phyloP scores from a whole-genome alignment of 2,888 invertebrate species.

The Sesia apiformis region DNA sequence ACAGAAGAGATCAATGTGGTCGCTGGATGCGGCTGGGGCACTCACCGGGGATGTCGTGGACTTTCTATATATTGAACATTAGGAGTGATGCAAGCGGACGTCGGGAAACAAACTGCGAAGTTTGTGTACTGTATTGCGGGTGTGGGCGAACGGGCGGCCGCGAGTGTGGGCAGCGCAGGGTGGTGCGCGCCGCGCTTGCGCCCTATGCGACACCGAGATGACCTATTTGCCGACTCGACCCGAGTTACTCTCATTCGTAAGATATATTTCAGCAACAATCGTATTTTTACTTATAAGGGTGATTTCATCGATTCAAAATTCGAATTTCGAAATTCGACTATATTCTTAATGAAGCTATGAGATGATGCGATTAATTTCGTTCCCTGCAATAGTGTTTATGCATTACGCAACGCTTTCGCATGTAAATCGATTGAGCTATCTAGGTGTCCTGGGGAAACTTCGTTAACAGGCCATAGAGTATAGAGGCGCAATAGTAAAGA shows the following conservation, averaged over 20 bases:
- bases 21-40: constrained; percentile 17
- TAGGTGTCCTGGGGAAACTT: constrained; percentile 7
- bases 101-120: constrained; percentile 28
- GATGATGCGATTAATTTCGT: no score
- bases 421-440: constrained; percentile 7
- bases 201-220: constrained; percentile 17
- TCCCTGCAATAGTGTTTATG: neutral
- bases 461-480: constrained; percentile 4
- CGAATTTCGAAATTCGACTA: no score
- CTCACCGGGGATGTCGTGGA: constrained; percentile 44
- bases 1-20: constrained; percentile 9
- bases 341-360: no score
- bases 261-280: neutral
- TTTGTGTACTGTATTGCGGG: constrained; percentile 15
- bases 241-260: constrained; percentile 1
- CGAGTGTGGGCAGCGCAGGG: neutral
- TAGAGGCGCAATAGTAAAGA: neutral
- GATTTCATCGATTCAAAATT: no score
- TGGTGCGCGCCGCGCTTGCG: constrained; percentile 15
- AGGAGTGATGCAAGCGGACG: constrained; percentile 11
- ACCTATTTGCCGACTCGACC: constrained; percentile 35
- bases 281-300: no score
- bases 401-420: neutral
- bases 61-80: constrained; percentile 34
- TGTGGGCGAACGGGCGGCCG: constrained; percentile 1